Evolutionary conservation across 1,140 invertebrate species (phyloP), one percentile per base, ranked within the genome.

Genomic region (Ceratitis capitata): DNA sequence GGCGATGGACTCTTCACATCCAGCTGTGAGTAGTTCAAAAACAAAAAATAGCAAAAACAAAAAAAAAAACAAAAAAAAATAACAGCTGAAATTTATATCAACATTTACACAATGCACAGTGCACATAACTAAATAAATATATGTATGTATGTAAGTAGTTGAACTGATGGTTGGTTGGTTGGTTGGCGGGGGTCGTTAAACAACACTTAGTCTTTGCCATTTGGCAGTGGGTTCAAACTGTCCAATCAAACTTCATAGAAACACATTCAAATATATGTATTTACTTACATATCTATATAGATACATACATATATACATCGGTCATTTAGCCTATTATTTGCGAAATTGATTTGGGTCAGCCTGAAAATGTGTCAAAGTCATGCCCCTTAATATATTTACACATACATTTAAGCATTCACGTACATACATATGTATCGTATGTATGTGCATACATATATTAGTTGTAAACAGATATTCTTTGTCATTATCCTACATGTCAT

Each of bases 1-100:
- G 90, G 90, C 14, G 90, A 91, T 82, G 90, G 90, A 1, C 85
- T 91, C 9, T 91, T 91, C 39, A 91, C 90, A 12, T 91, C 90
- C 9, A 91, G 90, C 53, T 87, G 89, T 89, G 84, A 88, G 88
- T 86, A 58, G n/a, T n/a, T n/a, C 42, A 84, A 32, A 58, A n/a
- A 32, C 45, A 26, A n/a, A 56, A 7, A 9, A 56, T 7, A n/a
- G 6, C 9, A 5, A n/a, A n/a, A n/a, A 51, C 47, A 45, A 84
- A 32, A 58, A n/a, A 32, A 56, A 26, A n/a, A 56, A 58, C 42
- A 84, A 32, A 58, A n/a, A 32, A 56, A 26, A n/a, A 56, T n/a
- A 9, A 56, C 19, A n/a, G 6, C 9, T 19, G n/a, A n/a, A n/a
- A 51, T 19, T 14, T 19, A 3, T 51, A 0, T 14, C 2, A 2